Conservation (phyloP, 2,113 vertebrate species). For the Aegotheles bennettii region DNA sequence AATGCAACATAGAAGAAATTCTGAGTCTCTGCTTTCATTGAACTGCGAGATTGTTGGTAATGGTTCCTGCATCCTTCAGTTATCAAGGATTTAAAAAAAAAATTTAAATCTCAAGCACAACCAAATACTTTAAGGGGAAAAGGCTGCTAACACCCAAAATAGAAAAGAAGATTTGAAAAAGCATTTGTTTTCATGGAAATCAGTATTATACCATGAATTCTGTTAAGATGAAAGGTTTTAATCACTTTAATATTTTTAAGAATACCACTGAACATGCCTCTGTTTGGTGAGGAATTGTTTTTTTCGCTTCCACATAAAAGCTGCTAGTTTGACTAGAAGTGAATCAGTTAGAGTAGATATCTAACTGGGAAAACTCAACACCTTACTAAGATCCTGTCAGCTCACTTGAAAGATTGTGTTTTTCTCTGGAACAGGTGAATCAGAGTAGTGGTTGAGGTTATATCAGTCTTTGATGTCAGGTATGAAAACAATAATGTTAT, state of each 20-base stretch:
- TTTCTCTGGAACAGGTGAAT: background rate
- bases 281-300: background rate
- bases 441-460: background rate
- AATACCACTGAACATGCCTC: background rate
- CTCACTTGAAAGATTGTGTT: background rate
- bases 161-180: slow-evolving; percentile 35
- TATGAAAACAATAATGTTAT: background rate
- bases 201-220: background rate
- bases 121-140: background rate
- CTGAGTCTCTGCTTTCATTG: background rate
- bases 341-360: background rate
- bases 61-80: background rate
- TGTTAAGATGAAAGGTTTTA: background rate
- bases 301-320: background rate
- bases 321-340: background rate
- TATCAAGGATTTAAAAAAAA: background rate
- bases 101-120: background rate
- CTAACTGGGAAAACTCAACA: background rate
- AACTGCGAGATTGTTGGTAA: background rate
- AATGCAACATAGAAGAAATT: background rate
- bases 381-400: background rate
- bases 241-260: background rate
- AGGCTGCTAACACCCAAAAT: background rate
- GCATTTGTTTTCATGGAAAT: background rate
- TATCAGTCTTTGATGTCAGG: background rate